These are phyloP conservation scores for Laterallus jamaicensis DNA, from an alignment of 2,113 vertebrate species.

Conservation along the genomic window DNA sequence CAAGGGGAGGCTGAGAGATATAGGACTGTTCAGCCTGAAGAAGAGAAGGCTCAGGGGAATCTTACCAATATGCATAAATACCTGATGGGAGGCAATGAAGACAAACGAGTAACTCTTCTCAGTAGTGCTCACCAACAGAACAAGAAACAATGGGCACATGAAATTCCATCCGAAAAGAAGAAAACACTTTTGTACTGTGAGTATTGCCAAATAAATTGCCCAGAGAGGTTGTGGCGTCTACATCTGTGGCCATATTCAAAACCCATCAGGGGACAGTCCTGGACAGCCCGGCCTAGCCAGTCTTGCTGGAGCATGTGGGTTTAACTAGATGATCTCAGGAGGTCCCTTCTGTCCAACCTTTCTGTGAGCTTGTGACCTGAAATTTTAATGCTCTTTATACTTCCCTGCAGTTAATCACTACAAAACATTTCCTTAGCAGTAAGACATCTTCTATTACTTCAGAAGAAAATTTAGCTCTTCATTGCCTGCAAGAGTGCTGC, in stretches of 20 bases:
- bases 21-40: not conserved
- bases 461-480: no score
- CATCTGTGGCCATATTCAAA: not conserved
- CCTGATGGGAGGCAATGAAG: not conserved
- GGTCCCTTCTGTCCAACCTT: not conserved
- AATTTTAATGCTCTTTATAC: not conserved
- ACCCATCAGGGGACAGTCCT: not conserved
- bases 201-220: not conserved
- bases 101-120: not conserved
- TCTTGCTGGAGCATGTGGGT: not conserved
- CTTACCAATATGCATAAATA: not conserved
- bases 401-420: not conserved
- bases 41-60: not conserved
- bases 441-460: no score
- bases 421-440: no score
- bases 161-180: not conserved
- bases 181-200: not conserved
- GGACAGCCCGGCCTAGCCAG: not conserved
- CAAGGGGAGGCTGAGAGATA: not conserved
- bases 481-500: no score
- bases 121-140: not conserved
- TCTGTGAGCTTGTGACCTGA: not conserved
- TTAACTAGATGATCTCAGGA: not conserved
- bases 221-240: not conserved
- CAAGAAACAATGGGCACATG: not conserved